Base-by-base conservation (phyloP, 1,140 invertebrate species). In the Polyergus mexicanus region DNA sequence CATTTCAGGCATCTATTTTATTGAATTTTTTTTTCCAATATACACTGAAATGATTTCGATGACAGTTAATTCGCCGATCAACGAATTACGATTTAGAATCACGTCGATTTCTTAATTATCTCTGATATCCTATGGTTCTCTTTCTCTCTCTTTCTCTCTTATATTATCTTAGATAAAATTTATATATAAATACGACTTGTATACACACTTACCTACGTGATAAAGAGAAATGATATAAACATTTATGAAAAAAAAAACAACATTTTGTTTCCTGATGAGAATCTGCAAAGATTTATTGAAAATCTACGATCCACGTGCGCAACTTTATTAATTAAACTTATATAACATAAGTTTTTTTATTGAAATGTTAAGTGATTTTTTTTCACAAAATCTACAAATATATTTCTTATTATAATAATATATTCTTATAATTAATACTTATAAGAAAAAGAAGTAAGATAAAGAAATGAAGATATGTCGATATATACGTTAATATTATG, bases 121-220 rank as follows among this genome's bases (percentile, higher is more conserved):
- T 41, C 19, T 54, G 16, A 54, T 19, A 51, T 51, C 16, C 32
- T 3, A 32, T 32, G 32, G 32, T 4, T 32, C 32, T 32, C 32
- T 32, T 3, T 32, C 41, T 6, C 35, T 8, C 35, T 38, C 35
- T 8, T 6, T 38, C 32, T 32, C 41, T 25, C 22, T 58, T n/a
- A 5, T 51, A 51, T 16, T 56, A 60, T 28, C 19, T 71, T 35
- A 58, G 78, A 83, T 83, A 83, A 83, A 38, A 83, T 35, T 3
- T 41, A 5, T n/a, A 83, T 1, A 0, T 2, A 72, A 35, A 41
- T 69, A 68, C 13, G 16, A 44, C 28, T 63, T 16, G 60, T 63
- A 44, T 32, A 60, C 19, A 1, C 19, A 5, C 16, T 10, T n/a
- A 4, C 38, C n/a, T 2, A 28, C 3, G n/a, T 41, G 77, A 69